Evolutionary conservation across 2,888 invertebrate species (phyloP).

Genomic region (Emesis castigata): DNA sequence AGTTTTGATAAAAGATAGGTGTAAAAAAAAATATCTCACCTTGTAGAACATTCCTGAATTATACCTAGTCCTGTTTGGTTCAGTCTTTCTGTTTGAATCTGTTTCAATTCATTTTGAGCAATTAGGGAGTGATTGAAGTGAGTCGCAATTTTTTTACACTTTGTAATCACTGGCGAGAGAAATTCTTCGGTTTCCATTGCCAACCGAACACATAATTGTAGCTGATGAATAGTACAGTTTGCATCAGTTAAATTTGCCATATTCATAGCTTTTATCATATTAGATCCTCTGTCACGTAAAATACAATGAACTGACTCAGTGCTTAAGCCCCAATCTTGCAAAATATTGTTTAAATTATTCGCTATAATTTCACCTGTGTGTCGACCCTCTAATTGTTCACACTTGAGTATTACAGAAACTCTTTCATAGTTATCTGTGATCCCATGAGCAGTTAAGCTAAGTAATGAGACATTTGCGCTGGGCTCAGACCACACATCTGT

Average conservation of each 20-base stretch:
- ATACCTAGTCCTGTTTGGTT: neutral
- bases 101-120: slow-evolving; percentile 22
- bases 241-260: slow-evolving; percentile 33
- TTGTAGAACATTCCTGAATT: neutral
- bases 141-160: slow-evolving; percentile 48
- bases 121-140: slow-evolving; percentile 54
- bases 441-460: slow-evolving; percentile 43
- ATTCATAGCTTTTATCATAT: slow-evolving; percentile 53
- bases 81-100: slow-evolving; percentile 40
- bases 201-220: slow-evolving; percentile 31
- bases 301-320: slow-evolving; percentile 60
- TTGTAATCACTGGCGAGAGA: slow-evolving; percentile 16
- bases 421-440: slow-evolving; percentile 23
- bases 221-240: slow-evolving; percentile 27
- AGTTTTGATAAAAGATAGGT: slow-evolving; percentile 7
- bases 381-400: slow-evolving; percentile 45
- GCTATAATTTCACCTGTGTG: slow-evolving; percentile 50
- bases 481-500: slow-evolving; percentile 35
- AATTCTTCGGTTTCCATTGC: slow-evolving; percentile 19
- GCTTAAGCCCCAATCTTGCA: slow-evolving; percentile 51
- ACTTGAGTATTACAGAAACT: slow-evolving; percentile 30
- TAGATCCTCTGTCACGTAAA: slow-evolving; percentile 56
- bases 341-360: slow-evolving; percentile 30
- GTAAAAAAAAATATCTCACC: neutral
- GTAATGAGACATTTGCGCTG: slow-evolving; percentile 31